A percentile compares a stretch with the other conserved stretches of the same genome.
Conservation (phyloP, 2,113 vertebrate genomes). For the Bagarius yarrelli region DNA sequence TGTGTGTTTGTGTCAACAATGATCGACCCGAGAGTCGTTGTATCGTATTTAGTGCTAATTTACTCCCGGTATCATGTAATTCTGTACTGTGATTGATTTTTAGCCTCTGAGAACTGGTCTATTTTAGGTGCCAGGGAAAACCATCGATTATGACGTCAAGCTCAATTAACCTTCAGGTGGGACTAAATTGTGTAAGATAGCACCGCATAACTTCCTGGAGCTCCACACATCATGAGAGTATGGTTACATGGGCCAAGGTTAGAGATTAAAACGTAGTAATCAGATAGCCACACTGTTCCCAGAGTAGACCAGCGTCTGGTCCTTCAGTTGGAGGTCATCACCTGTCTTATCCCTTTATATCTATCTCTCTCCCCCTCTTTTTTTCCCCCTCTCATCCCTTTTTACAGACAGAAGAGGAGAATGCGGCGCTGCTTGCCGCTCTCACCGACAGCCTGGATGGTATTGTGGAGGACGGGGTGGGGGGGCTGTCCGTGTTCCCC, state of each 20-base stretch:
- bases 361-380: slow-evolving; percentile 17
- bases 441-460: slow-evolving; percentile 93
- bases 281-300: slow-evolving; percentile 8
- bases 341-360: not conserved
- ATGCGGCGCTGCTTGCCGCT: slow-evolving; percentile 91
- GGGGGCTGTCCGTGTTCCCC: slow-evolving; percentile 87
- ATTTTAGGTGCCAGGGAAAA: slow-evolving; percentile 41
- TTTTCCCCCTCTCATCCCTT: slow-evolving; percentile 46
- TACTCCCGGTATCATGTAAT: slow-evolving; percentile 43
- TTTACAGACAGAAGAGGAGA: slow-evolving; percentile 86
- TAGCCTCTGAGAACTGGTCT: slow-evolving; percentile 14
- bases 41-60: slow-evolving; percentile 20
- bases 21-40: slow-evolving; percentile 2
- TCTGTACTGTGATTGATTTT: slow-evolving; percentile 56
- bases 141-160: slow-evolving; percentile 35
- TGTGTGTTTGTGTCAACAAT: not conserved
- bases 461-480: slow-evolving; percentile 88
- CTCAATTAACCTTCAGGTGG: slow-evolving; percentile 47
- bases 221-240: not conserved
- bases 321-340: slow-evolving; percentile 18
- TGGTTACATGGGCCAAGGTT: not conserved
- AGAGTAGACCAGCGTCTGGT: not conserved
- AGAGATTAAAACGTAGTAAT: not conserved
- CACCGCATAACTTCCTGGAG: slow-evolving; percentile 49
- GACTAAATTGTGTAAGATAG: slow-evolving; percentile 53